phyloP scores from a whole-genome alignment of 1,140 invertebrate genomes.

The Oryctes rhinoceros region DNA sequence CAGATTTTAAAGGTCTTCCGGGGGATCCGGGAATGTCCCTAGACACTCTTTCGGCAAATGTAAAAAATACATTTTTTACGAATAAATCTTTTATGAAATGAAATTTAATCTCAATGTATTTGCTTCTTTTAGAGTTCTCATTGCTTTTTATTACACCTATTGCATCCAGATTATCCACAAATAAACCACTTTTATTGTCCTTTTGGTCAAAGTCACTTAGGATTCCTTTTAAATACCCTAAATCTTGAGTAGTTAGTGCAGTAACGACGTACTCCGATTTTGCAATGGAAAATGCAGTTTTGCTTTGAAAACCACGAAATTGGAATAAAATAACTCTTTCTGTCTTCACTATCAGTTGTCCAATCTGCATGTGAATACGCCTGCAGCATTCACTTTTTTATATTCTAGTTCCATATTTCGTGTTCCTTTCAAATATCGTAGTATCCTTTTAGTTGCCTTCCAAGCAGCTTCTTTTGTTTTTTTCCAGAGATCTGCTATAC shows the following conservation, averaged over 20 bases:
- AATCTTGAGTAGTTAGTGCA: constrained; percentile 1
- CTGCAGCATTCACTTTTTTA: constrained; percentile 41
- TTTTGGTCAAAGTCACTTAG: constrained; percentile 21
- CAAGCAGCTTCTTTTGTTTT: constrained; percentile 52
- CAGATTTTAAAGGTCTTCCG: too few species aligned
- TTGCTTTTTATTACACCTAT: constrained; percentile 21
- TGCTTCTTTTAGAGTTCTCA: constrained; percentile 17
- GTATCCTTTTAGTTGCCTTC: constrained; percentile 57
- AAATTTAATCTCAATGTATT: constrained; percentile 34
- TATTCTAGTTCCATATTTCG: constrained; percentile 47
- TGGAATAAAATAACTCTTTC: constrained; percentile 46
- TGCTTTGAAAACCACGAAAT: constrained; percentile 32
- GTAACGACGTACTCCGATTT: constrained; percentile 37
- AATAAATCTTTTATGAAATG: constrained; percentile 38
- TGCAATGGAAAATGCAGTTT: constrained; percentile 28
- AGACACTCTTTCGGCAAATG: too few species aligned
- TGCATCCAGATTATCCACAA: constrained; percentile 22
- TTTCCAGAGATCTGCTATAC: constrained; percentile 53
- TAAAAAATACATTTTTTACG: constrained; percentile 35
- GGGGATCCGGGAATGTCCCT: too few species aligned
- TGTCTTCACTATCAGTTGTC: constrained; percentile 52
- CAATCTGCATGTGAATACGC: constrained; percentile 55
- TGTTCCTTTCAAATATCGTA: constrained; percentile 61
- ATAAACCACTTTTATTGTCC: constrained; percentile 17
- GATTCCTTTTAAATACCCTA: constrained; percentile 25